A percentile compares a stretch with the other conserved stretches of the same genome.
Evolutionary conservation across 2,797 vertebrate genomes (phyloP).

Genomic region (Eupleurogrammus muticus): DNA sequence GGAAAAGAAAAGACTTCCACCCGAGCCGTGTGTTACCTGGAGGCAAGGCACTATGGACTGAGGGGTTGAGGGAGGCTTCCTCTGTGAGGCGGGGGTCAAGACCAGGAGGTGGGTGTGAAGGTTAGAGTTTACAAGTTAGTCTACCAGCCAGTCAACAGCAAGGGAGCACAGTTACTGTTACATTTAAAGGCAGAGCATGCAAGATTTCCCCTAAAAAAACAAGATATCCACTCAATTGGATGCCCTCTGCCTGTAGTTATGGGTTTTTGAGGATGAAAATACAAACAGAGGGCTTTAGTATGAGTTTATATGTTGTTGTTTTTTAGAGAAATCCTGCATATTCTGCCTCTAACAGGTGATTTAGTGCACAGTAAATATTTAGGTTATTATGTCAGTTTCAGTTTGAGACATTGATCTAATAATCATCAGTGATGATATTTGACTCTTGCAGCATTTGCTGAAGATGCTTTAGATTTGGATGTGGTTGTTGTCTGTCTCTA

Average conservation of each 20-base stretch:
- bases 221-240: too few species aligned
- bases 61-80: conserved; percentile 86
- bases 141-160: conserved; percentile 43
- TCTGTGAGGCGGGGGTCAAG: conserved; percentile 84
- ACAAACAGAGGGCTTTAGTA: too few species aligned
- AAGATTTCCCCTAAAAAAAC: too few species aligned
- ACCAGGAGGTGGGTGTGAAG: conserved; percentile 79
- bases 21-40: conserved; percentile 81
- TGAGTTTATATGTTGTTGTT: too few species aligned
- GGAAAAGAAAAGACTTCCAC: conserved; percentile 27
- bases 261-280: too few species aligned
- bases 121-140: conserved; percentile 89
- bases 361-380: conserved; percentile 14
- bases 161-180: conserved; percentile 44
- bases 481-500: not conserved
- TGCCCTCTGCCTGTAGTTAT: too few species aligned
- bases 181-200: too few species aligned
- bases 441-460: not conserved
- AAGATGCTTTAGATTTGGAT: not conserved
- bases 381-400: conserved; percentile 21
- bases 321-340: too few species aligned
- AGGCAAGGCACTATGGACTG: conserved; percentile 87
- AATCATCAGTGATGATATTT: conserved; percentile 9
- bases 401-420: conserved; percentile 14
- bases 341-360: conserved; percentile 16